Conservation (phyloP, 2,113 vertebrate species). For the Vulpes ferrilata region DNA sequence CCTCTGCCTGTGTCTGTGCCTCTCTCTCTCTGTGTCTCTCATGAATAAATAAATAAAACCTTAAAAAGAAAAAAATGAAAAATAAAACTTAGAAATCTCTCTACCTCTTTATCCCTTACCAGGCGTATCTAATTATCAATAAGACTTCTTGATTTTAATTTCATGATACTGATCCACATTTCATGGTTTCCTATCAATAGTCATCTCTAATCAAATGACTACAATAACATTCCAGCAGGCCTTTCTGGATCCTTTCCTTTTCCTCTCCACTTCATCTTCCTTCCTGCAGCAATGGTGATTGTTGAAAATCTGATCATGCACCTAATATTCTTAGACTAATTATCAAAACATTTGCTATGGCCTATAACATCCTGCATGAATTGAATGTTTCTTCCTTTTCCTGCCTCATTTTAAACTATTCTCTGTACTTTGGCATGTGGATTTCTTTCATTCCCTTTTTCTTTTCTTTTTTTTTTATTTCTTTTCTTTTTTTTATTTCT, state of each 20-base stretch:
- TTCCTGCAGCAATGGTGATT: neutral
- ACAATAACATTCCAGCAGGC: neutral
- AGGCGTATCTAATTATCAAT: conserved; percentile 2
- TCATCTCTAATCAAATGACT: neutral
- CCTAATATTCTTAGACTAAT: conserved; percentile 43
- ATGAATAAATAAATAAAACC: neutral
- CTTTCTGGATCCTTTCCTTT: conserved; percentile 36
- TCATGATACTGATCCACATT: conserved; percentile 25
- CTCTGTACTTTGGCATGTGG: neutral
- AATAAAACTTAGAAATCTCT: neutral
- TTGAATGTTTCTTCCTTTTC: conserved; percentile 35
- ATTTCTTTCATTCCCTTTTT: conserved; percentile 29
- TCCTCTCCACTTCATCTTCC: neutral
- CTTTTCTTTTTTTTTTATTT: too few relatives aligned
- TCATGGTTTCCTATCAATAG: neutral
- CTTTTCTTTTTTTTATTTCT: neutral
- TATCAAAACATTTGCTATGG: conserved; percentile 25
- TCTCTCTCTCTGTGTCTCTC: too few relatives aligned
- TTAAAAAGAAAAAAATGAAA: neutral
- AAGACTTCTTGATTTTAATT: conserved; percentile 30
- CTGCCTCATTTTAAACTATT: neutral
- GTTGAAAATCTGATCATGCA: neutral
- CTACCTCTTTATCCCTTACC: neutral
- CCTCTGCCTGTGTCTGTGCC: too few relatives aligned
- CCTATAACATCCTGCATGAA: neutral